These are phyloP conservation scores for Bibio marci DNA, from an alignment of 2,888 invertebrate genomes.

Conservation along the genomic window DNA sequence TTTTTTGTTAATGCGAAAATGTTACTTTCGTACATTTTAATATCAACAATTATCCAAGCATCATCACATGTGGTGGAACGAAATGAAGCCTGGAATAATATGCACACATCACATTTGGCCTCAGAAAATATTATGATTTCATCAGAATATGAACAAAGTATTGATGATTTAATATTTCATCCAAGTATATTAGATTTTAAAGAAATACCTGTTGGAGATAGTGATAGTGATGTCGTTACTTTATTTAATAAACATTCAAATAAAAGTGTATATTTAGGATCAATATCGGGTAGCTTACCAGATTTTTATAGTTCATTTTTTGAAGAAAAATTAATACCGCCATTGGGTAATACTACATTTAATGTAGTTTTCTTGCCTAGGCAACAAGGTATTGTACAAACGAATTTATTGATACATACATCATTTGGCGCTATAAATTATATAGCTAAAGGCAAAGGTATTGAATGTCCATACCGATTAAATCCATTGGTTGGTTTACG, in stretches of 20 bases:
- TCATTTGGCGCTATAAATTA: constrained; percentile 83
- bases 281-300: constrained; percentile 84
- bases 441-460: constrained; percentile 68
- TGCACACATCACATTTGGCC: no score
- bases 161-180: constrained; percentile 21
- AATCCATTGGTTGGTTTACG: constrained; percentile 80
- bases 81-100: no score
- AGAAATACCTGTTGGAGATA: constrained; percentile 63
- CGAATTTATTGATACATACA: constrained; percentile 84
- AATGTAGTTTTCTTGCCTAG: constrained; percentile 91
- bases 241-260: constrained; percentile 75
- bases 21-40: no score
- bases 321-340: constrained; percentile 84
- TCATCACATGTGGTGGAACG: no score
- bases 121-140: no score
- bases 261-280: constrained; percentile 77
- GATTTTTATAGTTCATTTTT: constrained; percentile 97
- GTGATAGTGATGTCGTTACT: constrained; percentile 71
- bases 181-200: constrained; percentile 37
- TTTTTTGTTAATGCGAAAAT: no score
- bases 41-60: no score
- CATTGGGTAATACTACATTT: constrained; percentile 84
- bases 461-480: constrained; percentile 79
- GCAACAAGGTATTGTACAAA: constrained; percentile 72
- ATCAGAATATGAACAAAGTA: no score